phyloP scores from a whole-genome alignment of 2,113 vertebrate species.

The Dasypus novemcinctus region DNA sequence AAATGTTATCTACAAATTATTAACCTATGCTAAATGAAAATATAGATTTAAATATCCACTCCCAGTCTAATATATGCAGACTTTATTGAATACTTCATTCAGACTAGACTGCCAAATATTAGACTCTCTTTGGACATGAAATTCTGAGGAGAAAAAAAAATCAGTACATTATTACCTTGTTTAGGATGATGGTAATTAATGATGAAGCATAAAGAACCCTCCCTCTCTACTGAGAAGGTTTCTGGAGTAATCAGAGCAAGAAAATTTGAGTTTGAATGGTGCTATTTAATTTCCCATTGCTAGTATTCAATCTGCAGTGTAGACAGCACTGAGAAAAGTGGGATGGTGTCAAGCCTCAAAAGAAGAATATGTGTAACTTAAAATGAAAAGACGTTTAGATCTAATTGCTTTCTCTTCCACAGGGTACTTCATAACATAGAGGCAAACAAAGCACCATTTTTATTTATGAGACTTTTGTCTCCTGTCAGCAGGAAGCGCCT shows the following conservation, averaged over 20 bases:
- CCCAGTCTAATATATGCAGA: conserved; percentile 2
- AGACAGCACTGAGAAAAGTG: background rate
- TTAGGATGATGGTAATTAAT: conserved; percentile 17
- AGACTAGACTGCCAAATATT: background rate
- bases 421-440: conserved; percentile 26
- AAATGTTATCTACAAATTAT: conserved; percentile 22
- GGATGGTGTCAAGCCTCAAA: conserved; percentile 18
- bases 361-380: conserved; percentile 4
- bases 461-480: conserved; percentile 69
- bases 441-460: conserved; percentile 60
- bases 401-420: conserved; percentile 61
- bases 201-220: background rate
- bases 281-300: conserved; percentile 10
- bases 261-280: background rate
- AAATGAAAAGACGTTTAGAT: conserved; percentile 52
- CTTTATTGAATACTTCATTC: conserved; percentile 10
- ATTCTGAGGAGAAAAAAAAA: conserved; percentile 23
- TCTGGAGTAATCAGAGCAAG: conserved; percentile 6
- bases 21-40: conserved; percentile 1
- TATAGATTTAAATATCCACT: background rate
- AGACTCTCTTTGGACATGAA: background rate
- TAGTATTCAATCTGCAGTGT: background rate
- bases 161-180: background rate
- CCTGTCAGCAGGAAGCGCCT: conserved; percentile 62
- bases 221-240: background rate